Base-by-base conservation (phyloP, 2,888 invertebrate genomes). In the Himalopsyche anomala region DNA sequence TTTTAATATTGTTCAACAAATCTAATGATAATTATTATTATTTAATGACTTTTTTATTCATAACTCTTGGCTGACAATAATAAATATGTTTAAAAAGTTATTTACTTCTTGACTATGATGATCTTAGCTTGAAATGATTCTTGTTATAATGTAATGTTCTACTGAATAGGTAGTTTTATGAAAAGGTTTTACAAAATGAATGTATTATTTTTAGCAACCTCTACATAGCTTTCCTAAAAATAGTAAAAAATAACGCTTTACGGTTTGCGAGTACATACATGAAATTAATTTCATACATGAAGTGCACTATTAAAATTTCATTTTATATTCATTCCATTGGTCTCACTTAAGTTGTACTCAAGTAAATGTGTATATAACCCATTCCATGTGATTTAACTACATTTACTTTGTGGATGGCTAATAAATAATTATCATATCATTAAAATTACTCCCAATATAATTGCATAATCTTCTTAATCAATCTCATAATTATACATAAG, bases 61-160 rank as follows among this genome's bases (percentile, higher is more conserved):
- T 83, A 83, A 69, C 83, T 83, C 83, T 80, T 80, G 40, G 83
- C 83, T 86, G 86, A 86, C 86, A 86, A 86, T 86, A 86, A 86
- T 38, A 84, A 40, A 36, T 45, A 84, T 42, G 42, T 81, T 62
- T 62, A 62, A 19, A 62, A 62, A 19, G 19, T 62, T 62, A 62
- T 62, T 62, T 62, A 62, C 19, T 62, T 19, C 62, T 62, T 62
- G 62, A 62, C 28, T 62, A 62, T 62, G 28, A 62, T 62, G 28
- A 62, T 62, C 62, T 62, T 62, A 62, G 62, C 62, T 62, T n/a
- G 62, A n/a, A 62, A 62, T 62, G 62, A 62, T n/a, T 62, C 62
- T 62, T 62, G 62, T 62, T 19, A 62, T 62, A 62, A 9, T 62
- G 62, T 62, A 62, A 62, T 62, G 8, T 5, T 19, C 62, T 62